A percentile compares a stretch with the other conserved stretches of the same genome.
These are phyloP conservation scores for Trichomalopsis sarcophagae DNA, from an alignment of 1,140 invertebrate genomes.

Conservation along the genomic window DNA sequence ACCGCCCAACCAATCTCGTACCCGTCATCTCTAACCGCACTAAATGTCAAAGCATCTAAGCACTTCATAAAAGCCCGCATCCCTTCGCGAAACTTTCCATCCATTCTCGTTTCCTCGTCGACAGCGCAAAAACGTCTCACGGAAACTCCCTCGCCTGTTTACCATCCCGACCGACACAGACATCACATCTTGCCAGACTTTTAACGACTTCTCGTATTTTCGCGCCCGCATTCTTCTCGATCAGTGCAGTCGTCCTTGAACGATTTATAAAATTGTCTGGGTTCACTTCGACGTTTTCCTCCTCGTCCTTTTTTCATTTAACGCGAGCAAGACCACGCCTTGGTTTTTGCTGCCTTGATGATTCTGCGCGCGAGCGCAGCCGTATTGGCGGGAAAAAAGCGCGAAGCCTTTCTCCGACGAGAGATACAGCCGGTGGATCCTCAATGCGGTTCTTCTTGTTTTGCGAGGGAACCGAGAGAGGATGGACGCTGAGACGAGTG, in stretches of 20 bases:
- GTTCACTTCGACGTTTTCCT: neutral
- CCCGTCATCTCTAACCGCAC: neutral
- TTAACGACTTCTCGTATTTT: neutral
- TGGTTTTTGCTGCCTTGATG: neutral
- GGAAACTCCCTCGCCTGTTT: neutral
- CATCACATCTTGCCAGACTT: neutral
- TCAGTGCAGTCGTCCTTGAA: neutral
- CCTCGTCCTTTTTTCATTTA: neutral
- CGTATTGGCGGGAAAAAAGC: neutral
- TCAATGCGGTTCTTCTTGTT: neutral
- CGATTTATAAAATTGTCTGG: slow-evolving; percentile 18
- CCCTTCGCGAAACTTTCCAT: neutral
- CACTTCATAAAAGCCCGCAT: neutral
- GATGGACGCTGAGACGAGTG: too few relatives aligned
- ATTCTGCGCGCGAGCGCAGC: neutral
- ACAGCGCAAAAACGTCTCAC: neutral
- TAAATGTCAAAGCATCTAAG: neutral
- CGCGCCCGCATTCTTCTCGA: too few relatives aligned
- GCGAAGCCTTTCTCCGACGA: slow-evolving; percentile 8
- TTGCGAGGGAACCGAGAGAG: neutral
- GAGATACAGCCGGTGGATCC: neutral
- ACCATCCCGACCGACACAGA: neutral
- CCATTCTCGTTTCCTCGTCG: neutral
- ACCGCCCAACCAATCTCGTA: neutral
- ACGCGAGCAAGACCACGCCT: slow-evolving; percentile 1